These are phyloP conservation scores for Drosophila chauvacae DNA, from an alignment of 1,140 invertebrate genomes.

Conservation along the genomic window DNA sequence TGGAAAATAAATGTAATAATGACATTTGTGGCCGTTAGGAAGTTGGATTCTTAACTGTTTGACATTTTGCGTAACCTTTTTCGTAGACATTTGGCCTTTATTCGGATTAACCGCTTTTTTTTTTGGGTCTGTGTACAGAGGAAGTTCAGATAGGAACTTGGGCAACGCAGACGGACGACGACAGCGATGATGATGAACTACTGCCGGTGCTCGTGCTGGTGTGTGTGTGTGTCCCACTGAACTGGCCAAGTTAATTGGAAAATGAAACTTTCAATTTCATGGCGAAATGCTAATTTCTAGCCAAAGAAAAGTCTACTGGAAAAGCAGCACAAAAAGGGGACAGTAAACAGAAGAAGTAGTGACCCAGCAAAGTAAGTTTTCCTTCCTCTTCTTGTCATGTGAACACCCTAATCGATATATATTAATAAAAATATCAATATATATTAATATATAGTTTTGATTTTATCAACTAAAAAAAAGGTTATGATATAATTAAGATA, in stretches of 20 bases:
- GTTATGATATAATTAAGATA: neutral
- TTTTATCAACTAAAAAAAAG: neutral
- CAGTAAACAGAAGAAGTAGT: slow-evolving; percentile 16
- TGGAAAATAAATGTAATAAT: slow-evolving; percentile 81
- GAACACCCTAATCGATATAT: neutral
- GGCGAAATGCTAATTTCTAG: slow-evolving; percentile 58
- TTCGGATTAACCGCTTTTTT: slow-evolving; percentile 54
- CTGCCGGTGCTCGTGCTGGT: slow-evolving; percentile 5
- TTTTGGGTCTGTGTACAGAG: slow-evolving; percentile 29
- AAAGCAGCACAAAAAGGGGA: slow-evolving; percentile 26
- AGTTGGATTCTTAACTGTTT: slow-evolving; percentile 82
- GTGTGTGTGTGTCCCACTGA: slow-evolving; percentile 40
- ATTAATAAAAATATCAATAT: too few relatives aligned
- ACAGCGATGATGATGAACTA: slow-evolving; percentile 20
- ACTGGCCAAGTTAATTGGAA: slow-evolving; percentile 53
- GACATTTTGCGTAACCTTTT: slow-evolving; percentile 84
- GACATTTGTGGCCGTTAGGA: slow-evolving; percentile 81
- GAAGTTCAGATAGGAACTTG: slow-evolving; percentile 35
- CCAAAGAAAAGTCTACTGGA: slow-evolving; percentile 47
- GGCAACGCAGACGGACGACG: slow-evolving; percentile 16
- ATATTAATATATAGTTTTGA: neutral
- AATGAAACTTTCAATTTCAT: slow-evolving; percentile 75
- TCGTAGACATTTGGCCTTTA: slow-evolving; percentile 79
- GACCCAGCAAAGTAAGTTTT: neutral
- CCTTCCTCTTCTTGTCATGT: too few relatives aligned